Evolutionary conservation across 2,888 invertebrate species (phyloP).

Genomic region (Pterostichus madidus): DNA sequence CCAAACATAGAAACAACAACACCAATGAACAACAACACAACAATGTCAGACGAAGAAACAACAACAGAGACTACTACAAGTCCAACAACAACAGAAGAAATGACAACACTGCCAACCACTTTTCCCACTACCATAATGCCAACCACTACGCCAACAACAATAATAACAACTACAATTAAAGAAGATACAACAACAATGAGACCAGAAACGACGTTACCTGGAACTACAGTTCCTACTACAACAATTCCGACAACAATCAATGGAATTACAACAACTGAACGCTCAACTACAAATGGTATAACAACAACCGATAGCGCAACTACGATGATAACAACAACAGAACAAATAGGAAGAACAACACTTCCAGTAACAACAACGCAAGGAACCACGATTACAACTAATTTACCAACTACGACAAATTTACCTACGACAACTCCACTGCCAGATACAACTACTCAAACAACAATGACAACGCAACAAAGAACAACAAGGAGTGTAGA

Average conservation of each 20-base stretch:
- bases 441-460: constrained; percentile 68
- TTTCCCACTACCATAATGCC: not conserved
- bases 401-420: constrained; percentile 66
- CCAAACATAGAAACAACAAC: constrained; percentile 72
- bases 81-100: constrained; percentile 27
- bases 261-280: constrained; percentile 61
- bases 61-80: constrained; percentile 57
- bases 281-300: not conserved
- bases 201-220: constrained; percentile 38
- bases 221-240: constrained; percentile 63
- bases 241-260: constrained; percentile 65
- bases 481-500: constrained; percentile 64
- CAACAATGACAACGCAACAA: constrained; percentile 60
- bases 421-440: constrained; percentile 34
- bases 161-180: constrained; percentile 24
- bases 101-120: constrained; percentile 40
- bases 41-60: constrained; percentile 61
- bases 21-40: constrained; percentile 66
- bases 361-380: constrained; percentile 60
- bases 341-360: constrained; percentile 43
- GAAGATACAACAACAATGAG: constrained; percentile 51
- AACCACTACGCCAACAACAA: constrained; percentile 42
- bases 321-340: constrained; percentile 57
- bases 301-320: constrained; percentile 53
- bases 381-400: constrained; percentile 53